phyloP scores from a whole-genome alignment of 1,140 invertebrate species.

The Spodoptera litura region DNA sequence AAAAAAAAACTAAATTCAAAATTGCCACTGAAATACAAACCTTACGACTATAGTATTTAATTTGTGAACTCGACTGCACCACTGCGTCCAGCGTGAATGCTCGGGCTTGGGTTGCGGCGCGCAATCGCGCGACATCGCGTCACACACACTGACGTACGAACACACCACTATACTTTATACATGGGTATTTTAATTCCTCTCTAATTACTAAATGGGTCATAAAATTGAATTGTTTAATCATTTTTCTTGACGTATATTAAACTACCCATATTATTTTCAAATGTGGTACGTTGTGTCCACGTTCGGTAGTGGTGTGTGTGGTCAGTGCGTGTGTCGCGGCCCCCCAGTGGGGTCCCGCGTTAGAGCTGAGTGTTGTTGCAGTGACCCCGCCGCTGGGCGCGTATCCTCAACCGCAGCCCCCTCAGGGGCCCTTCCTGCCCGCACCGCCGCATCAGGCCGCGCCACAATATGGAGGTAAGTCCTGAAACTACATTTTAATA shows the following conservation, averaged over 20 bases:
- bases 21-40: not conserved
- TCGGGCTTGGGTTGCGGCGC: conserved; percentile 83
- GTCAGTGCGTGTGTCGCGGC: not conserved
- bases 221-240: too few species aligned
- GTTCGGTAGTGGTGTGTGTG: conserved; percentile 16
- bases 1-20: conserved; percentile 17
- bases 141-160: not conserved
- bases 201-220: too few species aligned
- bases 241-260: not conserved
- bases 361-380: conserved; percentile 76
- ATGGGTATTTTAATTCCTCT: conserved; percentile 2
- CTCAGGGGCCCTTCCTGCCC: conserved; percentile 83
- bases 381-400: conserved; percentile 84
- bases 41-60: conserved; percentile 37
- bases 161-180: conserved; percentile 7
- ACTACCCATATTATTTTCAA: conserved; percentile 2
- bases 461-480: conserved; percentile 82
- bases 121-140: conserved; percentile 48
- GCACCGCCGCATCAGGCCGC: conserved; percentile 82
- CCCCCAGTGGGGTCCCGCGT: conserved; percentile 35
- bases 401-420: conserved; percentile 84
- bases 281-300: not conserved
- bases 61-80: conserved; percentile 62
- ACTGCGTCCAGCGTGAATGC: conserved; percentile 83
- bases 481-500: too few species aligned